Base-by-base conservation (phyloP, 1,140 invertebrate genomes). In the Polyergus mexicanus region DNA sequence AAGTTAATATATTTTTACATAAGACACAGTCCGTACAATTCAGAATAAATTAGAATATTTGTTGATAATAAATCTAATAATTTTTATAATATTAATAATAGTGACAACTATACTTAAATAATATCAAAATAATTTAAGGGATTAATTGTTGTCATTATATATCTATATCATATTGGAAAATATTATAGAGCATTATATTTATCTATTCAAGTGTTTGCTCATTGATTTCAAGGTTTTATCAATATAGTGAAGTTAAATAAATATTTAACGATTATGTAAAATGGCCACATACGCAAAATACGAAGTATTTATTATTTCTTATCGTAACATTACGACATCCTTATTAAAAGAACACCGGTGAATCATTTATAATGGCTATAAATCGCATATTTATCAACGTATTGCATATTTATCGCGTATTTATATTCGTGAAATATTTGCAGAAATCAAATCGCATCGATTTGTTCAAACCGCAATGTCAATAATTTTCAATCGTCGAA, bases 141-240 rank as follows among this genome's bases (percentile, higher is more conserved):
- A 63, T 35, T 63, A 62, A 32, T 32, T 2, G 16, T 32, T 62
- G 7, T 32, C 13, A 32, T 32, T 47, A 47, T 47, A 51, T 11
- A 44, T 44, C 41, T 11, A 4, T 44, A 44, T 44, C 41, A 44
- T 5, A 32, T 2, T 62, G 28, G 11, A 68, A 66, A 38, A 44
- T 47, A 78, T 66, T 11, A 35, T 4, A 32, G 2, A 0, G 41
- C 47, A 5, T 19, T 47, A 47, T 47, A 47, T 13, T 47, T 44
- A 69, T n/a, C 19, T 44, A 5, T 77, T 76, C 16, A 60, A 0
- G n/a, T 63, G 22, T 38, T 65, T 56, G 47, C 28, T 10, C 16
- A 74, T 7, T 54, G 8, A 35, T 25, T 56, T 72, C 25, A 51
- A 74, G 51, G 35, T 35, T 56, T 74, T 51, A n/a, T 71, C 11